Conservation (phyloP, 2,113 vertebrate genomes). For the Embiotoca jacksoni region DNA sequence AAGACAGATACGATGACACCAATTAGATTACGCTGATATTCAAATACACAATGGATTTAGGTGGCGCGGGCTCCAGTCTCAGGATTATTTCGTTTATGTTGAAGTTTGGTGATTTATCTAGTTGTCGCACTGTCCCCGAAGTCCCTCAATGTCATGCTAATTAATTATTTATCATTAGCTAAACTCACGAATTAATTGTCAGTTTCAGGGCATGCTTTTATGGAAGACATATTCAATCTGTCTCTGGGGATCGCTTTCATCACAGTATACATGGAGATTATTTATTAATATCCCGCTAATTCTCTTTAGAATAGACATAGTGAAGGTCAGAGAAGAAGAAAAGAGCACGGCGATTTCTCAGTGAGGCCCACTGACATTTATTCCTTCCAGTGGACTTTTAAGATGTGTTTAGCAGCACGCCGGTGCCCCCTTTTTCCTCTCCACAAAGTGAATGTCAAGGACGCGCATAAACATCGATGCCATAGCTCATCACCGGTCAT, state of each 20-base stretch:
- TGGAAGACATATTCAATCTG: constrained; percentile 49
- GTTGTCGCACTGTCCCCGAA: constrained; percentile 53
- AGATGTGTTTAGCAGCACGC: constrained; percentile 75
- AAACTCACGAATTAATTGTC: constrained; percentile 72
- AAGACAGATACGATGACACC: constrained; percentile 66
- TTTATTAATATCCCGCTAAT: constrained; percentile 73
- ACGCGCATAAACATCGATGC: constrained; percentile 72
- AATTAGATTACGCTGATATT: constrained; percentile 68
- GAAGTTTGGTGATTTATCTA: constrained; percentile 46
- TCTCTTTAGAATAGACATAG: constrained; percentile 57
- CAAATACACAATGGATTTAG: constrained; percentile 57
- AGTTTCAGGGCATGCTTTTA: constrained; percentile 68
- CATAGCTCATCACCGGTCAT: constrained; percentile 78
- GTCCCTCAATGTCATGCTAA: constrained; percentile 71
- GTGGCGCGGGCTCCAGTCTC: neutral
- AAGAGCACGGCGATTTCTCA: constrained; percentile 72
- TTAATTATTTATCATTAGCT: constrained; percentile 75
- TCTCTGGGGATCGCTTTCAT: constrained; percentile 71
- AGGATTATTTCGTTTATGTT: constrained; percentile 27
- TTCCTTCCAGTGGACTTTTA: constrained; percentile 73
- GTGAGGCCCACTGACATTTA: constrained; percentile 81
- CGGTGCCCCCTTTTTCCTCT: constrained; percentile 58
- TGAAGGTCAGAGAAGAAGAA: constrained; percentile 77
- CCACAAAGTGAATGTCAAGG: constrained; percentile 84
- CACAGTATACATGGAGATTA: constrained; percentile 58